Evolutionary conservation across 2,113 vertebrate species (phyloP), one percentile per base, ranked within the genome.

Genomic region (Eulemur macaco): DNA sequence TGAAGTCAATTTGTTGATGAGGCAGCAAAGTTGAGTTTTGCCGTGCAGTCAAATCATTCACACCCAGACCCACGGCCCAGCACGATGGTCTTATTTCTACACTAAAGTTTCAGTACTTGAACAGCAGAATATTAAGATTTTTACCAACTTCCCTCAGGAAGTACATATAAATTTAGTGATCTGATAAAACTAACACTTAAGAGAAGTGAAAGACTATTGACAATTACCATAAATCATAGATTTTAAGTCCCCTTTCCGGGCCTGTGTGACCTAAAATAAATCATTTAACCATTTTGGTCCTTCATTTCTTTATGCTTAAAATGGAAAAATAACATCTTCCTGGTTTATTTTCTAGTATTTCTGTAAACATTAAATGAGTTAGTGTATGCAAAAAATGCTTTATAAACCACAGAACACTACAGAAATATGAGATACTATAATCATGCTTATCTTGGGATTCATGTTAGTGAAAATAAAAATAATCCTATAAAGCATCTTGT

Each of bases 71-170:
- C 60, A 74, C 21, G 87, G 21, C 29, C 77, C 60, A 78, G 47
- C 11, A 93, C 47, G 64, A 37, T 31, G 37, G 11, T 74, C 54
- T 77, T 83, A 29, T 56, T 91, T 91, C 69, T 87, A 42, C 5
- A n/a, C 45, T 73, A 85, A 87, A 83, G 86, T 10, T 37, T 58
- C 20, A 86, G 14, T n/a, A 39, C 21, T 76, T 94, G 29, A 76
- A 91, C 64, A 91, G 77, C 23, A 95, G 34, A 93, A 82, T 91
- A 50, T 85, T 90, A 56, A 47, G n/a, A 68, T 74, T 87, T 96
- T 94, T 83, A 86, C 50, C 27, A n/a, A 45, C 39, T 64, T 81
- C 45, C 11, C 89, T 96, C 8, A 91, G 63, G 34, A 88, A 94
- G 31, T 45, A 93, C 15, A 81, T 85, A 89, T 20, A 83, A 66